Conservation (phyloP, 2,113 vertebrate species). For the Ophthalmolycus amberensis region DNA sequence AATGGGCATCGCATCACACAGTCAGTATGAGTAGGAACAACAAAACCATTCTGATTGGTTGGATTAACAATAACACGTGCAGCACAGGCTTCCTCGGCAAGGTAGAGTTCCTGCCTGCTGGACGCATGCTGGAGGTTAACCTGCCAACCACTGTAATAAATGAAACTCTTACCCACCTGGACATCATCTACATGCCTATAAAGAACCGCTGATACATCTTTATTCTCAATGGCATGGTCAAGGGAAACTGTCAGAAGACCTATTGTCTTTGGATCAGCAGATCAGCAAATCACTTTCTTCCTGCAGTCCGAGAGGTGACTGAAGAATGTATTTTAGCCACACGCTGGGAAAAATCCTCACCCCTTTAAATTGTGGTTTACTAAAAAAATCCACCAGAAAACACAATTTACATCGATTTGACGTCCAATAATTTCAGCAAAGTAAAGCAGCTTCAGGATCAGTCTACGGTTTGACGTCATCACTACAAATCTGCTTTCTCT, state of each 20-base stretch:
- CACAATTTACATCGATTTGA: background rate
- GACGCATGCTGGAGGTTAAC: fast-evolving
- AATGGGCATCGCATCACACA: fast-evolving
- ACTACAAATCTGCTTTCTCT: slow-evolving; percentile 53
- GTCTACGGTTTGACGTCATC: slow-evolving; percentile 20
- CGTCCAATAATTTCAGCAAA: slow-evolving; percentile 9
- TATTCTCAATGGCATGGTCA: background rate
- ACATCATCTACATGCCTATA: slow-evolving; percentile 55
- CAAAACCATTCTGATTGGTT: background rate
- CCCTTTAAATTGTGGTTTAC: background rate
- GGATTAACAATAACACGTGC: background rate
- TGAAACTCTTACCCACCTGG: slow-evolving; percentile 37
- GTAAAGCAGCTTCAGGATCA: slow-evolving; percentile 8
- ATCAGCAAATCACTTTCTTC: fast-evolving
- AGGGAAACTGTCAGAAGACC: background rate
- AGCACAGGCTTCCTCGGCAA: slow-evolving; percentile 69
- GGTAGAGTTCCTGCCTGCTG: fast-evolving
- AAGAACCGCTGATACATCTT: background rate
- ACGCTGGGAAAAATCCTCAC: fast-evolving
- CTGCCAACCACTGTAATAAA: fast-evolving
- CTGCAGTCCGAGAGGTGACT: background rate
- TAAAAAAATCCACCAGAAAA: background rate
- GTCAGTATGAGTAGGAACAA: background rate
- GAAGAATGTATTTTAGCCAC: background rate
- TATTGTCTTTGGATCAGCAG: background rate